Conservation (phyloP, 2,113 vertebrate species). For the Rallus limicola region DNA sequence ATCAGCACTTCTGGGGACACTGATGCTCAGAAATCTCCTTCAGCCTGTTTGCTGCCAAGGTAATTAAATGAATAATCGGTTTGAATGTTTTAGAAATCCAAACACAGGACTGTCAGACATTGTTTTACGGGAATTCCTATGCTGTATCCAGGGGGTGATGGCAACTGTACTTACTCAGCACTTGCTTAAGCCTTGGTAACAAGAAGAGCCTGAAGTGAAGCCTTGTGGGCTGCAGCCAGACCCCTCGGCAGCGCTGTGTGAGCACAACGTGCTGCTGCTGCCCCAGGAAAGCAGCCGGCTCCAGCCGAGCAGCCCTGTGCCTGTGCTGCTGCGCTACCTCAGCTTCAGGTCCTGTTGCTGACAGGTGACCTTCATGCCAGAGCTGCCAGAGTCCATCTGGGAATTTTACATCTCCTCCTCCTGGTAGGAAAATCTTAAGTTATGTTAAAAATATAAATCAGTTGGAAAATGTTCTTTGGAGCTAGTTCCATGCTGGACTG, state of each 20-base stretch:
- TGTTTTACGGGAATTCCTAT: neutral
- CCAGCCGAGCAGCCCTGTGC: neutral
- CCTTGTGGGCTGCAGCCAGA: fast-evolving
- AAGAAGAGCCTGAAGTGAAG: neutral
- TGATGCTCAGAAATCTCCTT: neutral
- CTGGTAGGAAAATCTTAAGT: neutral
- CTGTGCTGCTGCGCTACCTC: neutral
- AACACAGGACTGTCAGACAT: neutral
- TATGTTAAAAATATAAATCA: neutral
- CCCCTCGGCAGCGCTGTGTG: neutral
- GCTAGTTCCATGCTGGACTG: neutral
- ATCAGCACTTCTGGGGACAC: neutral
- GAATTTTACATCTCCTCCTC: neutral
- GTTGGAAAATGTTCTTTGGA: neutral
- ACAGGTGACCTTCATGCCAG: neutral
- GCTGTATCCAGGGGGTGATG: neutral
- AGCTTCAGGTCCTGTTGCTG: neutral
- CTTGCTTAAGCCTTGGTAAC: neutral
- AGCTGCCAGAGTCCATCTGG: neutral
- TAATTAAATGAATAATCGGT: neutral
- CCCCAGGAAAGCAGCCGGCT: neutral
- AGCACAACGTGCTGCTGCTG: too few species aligned
- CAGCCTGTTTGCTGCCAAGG: neutral
- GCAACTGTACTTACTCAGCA: neutral
- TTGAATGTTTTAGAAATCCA: neutral